A percentile compares a stretch with the other conserved stretches of the same genome.
These are phyloP conservation scores for Cervus canadensis DNA, from an alignment of 2,113 vertebrate species.

Conservation along the genomic window DNA sequence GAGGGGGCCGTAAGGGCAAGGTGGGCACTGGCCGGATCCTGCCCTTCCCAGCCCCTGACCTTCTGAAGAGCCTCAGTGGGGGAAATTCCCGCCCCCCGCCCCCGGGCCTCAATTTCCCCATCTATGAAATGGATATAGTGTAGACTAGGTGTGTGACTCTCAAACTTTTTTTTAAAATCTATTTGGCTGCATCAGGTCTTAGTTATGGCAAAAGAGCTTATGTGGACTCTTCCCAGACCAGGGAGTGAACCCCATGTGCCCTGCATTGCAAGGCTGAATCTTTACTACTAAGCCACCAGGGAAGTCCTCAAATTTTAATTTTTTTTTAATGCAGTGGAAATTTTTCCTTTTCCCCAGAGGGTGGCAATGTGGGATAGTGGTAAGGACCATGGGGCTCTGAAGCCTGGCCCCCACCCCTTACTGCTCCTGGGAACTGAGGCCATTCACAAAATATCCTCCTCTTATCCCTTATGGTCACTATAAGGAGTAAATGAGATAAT, in stretches of 20 bases:
- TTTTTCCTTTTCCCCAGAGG: background rate
- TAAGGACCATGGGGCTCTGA: background rate
- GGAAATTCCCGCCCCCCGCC: background rate
- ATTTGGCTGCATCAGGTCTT: background rate
- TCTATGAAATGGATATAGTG: background rate
- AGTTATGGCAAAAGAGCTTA: background rate
- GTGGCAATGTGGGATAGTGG: background rate
- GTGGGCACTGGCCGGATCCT: fast-evolving
- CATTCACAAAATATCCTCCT: background rate
- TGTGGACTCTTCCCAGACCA: background rate
- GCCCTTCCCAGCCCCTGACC: background rate
- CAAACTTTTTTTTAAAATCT: background rate
- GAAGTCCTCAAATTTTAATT: background rate
- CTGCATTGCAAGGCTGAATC: background rate
- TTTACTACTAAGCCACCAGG: background rate
- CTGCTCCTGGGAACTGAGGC: background rate
- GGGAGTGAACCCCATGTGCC: background rate
- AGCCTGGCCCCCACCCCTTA: background rate
- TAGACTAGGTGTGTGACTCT: background rate
- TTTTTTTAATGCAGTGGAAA: background rate
- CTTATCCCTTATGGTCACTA: background rate
- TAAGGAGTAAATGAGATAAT: background rate
- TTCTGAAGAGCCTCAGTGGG: background rate
- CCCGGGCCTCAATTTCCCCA: background rate
- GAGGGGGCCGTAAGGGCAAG: background rate